Evolutionary conservation across 1,140 invertebrate genomes (phyloP), one percentile per base, ranked within the genome.

Genomic region (Sarcophaga peregrina): DNA sequence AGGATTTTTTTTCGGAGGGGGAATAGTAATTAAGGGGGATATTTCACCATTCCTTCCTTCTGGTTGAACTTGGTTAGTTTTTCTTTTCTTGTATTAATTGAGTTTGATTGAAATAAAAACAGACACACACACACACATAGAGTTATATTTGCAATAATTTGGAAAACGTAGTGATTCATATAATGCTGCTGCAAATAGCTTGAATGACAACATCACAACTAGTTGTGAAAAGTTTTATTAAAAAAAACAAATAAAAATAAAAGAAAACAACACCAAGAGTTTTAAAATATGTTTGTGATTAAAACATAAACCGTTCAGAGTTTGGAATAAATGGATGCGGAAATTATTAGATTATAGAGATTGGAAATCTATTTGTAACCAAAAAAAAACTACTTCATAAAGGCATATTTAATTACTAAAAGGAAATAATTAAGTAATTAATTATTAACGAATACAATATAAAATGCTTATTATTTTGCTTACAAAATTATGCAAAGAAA

Each of bases 1-100:
- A 58, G n/a, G 54, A n/a, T 58, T 58, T 13, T 13, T n/a, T 58
- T 13, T 13, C 13, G 52, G 52, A 58, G 13, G 10, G 52, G 52
- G 52, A 15, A 10, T 58, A 15, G 52, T 11, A 58, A 68, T 68
- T 15, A 68, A 25, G 17, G 62, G 20, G 17, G 17, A 68, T 68
- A 68, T 68, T 15, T n/a, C 62, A 68, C 62, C 20, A 68, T 68
- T 37, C 62, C 62, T 20, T 68, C 62, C 62, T 68, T 68, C 62
- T 68, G 17, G 62, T 68, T 68, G 62, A 68, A 68, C 62, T 68
- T 68, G 62, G 17, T n/a, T 37, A 37, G 25, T 37, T 37, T 37
- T 37, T 37, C 25, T 37, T 37, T 37, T 68, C 20, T 68, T 17
- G 20, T 20, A 20, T 68, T 17, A 68, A 68, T 68, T 68, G 62